Percentiles rank a stretch among this genome's conserved stretches.
phyloP scores from a whole-genome alignment of 2,113 vertebrate species.

The Sinocyclocheilus grahami region DNA sequence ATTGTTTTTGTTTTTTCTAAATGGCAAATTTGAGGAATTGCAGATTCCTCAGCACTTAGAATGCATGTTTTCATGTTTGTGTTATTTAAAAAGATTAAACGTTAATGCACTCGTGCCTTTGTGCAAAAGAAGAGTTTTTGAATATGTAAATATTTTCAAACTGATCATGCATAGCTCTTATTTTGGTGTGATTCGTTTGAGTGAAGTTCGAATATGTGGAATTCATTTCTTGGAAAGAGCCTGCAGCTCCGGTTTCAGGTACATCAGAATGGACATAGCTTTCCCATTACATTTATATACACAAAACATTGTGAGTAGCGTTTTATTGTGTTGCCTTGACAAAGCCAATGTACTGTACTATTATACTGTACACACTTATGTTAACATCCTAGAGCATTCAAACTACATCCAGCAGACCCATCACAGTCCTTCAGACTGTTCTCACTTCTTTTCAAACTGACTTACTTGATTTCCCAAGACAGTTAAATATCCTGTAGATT shows the following conservation, averaged over 20 bases:
- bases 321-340: not conserved
- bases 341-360: not conserved
- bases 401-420: not conserved
- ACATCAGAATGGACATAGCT: not conserved
- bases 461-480: not conserved
- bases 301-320: not conserved
- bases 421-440: not conserved
- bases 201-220: conserved; percentile 4
- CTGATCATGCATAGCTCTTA: not conserved
- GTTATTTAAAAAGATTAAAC: conserved; percentile 27
- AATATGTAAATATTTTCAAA: conserved; percentile 7
- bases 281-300: not conserved
- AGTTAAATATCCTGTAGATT: not conserved
- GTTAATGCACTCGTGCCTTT: conserved; percentile 16
- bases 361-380: not conserved
- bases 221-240: not conserved
- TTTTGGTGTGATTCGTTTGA: conserved; percentile 3
- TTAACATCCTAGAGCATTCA: not conserved
- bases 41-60: conserved; percentile 10
- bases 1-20: not conserved
- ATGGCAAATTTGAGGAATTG: conserved; percentile 3
- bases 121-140: not conserved
- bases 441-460: not conserved
- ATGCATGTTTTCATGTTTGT: conserved; percentile 21
- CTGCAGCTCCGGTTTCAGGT: not conserved